Evolutionary conservation across 2,888 invertebrate species (phyloP).

Genomic region (Muscina levida): DNA sequence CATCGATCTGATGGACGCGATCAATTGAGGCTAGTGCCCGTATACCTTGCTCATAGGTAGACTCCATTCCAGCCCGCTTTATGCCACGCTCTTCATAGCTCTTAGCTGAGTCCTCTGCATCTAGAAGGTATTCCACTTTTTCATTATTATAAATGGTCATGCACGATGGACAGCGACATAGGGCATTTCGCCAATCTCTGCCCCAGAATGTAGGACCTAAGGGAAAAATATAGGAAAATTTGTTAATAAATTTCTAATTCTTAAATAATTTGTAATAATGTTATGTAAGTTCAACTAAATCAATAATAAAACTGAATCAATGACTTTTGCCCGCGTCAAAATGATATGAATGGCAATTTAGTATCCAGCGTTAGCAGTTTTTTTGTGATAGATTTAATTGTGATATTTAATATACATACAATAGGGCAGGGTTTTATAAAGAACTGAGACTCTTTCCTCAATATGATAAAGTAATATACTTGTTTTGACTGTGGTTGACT

Average conservation of each 20-base stretch:
- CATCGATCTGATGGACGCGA: constrained; percentile 91
- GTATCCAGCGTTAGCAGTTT: too few species aligned
- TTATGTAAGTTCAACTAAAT: too few species aligned
- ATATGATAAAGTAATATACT: too few species aligned
- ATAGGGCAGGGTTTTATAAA: too few species aligned
- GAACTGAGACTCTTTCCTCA: too few species aligned
- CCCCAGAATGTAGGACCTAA: constrained; percentile 84
- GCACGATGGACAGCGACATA: constrained; percentile 87
- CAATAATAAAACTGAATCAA: too few species aligned
- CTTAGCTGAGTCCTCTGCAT: constrained; percentile 90
- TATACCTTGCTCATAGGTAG: constrained; percentile 86
- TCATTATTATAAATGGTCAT: constrained; percentile 86
- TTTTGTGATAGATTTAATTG: too few species aligned
- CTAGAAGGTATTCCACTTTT: constrained; percentile 87
- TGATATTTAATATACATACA: too few species aligned
- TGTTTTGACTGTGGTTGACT: too few species aligned
- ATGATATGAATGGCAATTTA: too few species aligned
- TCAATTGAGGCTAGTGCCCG: constrained; percentile 89
- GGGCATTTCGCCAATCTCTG: constrained; percentile 86
- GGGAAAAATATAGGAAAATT: constrained; percentile 35
- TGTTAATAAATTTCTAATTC: not conserved
- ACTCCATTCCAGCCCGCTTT: constrained; percentile 80
- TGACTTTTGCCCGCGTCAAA: too few species aligned
- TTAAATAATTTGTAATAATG: too few species aligned
- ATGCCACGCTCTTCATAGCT: constrained; percentile 89